These are phyloP conservation scores for Myiopsitta monachus DNA, from an alignment of 2,113 vertebrate genomes.

Conservation along the genomic window DNA sequence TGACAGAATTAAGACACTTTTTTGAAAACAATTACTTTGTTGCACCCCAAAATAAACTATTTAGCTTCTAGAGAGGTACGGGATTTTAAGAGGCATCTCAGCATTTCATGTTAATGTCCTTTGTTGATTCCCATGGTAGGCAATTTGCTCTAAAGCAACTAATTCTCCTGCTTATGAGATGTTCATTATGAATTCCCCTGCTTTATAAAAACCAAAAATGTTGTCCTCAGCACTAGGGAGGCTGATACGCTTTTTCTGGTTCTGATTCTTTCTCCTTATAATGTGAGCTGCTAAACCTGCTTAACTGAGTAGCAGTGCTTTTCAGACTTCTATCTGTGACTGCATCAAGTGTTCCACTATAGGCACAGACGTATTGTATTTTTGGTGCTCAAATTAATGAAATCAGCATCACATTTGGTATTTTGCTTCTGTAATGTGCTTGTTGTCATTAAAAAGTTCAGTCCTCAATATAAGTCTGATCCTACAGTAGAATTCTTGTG, in stretches of 20 bases:
- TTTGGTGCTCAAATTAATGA: background rate
- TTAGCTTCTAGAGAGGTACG: background rate
- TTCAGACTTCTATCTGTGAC: background rate
- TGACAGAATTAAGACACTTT: background rate
- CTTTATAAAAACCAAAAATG: background rate
- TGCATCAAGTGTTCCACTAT: no score
- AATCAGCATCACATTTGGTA: background rate
- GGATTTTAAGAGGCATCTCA: background rate
- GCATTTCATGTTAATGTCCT: background rate
- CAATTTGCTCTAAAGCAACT: background rate
- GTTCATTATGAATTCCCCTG: background rate
- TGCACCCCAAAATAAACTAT: background rate
- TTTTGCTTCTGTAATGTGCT: background rate
- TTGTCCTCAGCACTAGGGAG: background rate
- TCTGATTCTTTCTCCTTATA: background rate
- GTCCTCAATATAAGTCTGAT: background rate
- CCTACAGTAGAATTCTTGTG: background rate
- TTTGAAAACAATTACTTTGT: background rate
- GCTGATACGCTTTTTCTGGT: background rate
- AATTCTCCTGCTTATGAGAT: background rate
- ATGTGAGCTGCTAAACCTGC: background rate
- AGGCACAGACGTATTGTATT: rapidly evolving
- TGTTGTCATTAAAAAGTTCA: background rate
- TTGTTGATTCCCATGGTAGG: background rate
- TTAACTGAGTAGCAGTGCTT: background rate